These are phyloP conservation scores for Slavum lentiscoides DNA, from an alignment of 2,888 invertebrate genomes.

Conservation along the genomic window DNA sequence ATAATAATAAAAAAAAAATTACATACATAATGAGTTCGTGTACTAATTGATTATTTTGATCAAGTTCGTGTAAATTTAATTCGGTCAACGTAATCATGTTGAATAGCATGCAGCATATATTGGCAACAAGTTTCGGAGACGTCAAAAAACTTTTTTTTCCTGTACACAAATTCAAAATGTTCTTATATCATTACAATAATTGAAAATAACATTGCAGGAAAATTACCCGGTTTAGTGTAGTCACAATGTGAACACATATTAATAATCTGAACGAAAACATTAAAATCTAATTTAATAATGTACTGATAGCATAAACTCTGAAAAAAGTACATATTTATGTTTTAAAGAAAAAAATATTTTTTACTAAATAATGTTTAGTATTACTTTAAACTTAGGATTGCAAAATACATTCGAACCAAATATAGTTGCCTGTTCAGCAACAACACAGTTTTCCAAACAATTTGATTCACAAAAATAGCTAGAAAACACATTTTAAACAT, in stretches of 20 bases:
- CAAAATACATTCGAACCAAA: constrained; percentile 50
- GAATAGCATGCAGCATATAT: constrained; percentile 44
- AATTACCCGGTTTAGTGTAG: constrained; percentile 29
- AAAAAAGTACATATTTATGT: constrained; percentile 1
- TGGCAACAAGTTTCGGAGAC: constrained; percentile 41
- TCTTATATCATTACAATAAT: constrained; percentile 1
- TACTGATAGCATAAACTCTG: constrained; percentile 28
- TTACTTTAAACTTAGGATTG: constrained; percentile 36
- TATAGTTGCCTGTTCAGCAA: constrained; percentile 34
- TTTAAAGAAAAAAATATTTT: neutral
- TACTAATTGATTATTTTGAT: constrained; percentile 31
- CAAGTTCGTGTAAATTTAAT: constrained; percentile 24
- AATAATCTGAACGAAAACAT: constrained; percentile 27
- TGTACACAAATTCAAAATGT: neutral
- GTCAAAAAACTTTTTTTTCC: constrained; percentile 10
- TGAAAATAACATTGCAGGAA: neutral
- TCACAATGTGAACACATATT: constrained; percentile 21
- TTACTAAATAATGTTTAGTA: neutral
- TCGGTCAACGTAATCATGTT: constrained; percentile 46
- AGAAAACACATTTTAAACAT: neutral
- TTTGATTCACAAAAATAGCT: constrained; percentile 41
- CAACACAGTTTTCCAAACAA: constrained; percentile 31
- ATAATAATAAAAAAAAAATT: neutral
- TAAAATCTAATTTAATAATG: constrained; percentile 29
- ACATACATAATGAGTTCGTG: constrained; percentile 32